Percentiles rank a stretch among this genome's conserved stretches.
These are phyloP conservation scores for Drosophila mimetica DNA, from an alignment of 2,888 invertebrate genomes.

Conservation along the genomic window DNA sequence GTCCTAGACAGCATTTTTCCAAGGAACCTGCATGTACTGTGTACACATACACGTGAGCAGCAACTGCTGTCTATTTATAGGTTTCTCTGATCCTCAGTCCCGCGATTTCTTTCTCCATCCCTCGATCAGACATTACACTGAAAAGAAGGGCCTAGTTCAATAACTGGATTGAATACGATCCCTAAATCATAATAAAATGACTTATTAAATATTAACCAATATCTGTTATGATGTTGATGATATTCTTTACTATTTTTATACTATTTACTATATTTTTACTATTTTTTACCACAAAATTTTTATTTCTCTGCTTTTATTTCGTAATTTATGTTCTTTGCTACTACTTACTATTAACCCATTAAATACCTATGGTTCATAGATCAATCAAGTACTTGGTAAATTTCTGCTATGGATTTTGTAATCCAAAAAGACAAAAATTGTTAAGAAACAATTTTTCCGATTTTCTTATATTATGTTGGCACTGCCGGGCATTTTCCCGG, in stretches of 20 bases:
- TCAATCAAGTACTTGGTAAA: neutral
- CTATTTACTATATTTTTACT: no score
- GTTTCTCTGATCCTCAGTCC: slow-evolving; percentile 13
- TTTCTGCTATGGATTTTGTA: neutral
- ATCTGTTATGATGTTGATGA: no score
- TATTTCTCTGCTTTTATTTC: neutral
- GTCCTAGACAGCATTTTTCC: slow-evolving; percentile 69
- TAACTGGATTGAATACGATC: neutral
- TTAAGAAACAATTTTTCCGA: neutral
- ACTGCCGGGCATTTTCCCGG: slow-evolving; percentile 34
- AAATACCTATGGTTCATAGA: neutral
- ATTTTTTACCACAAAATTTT: neutral
- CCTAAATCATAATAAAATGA: neutral
- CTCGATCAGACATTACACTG: slow-evolving; percentile 1
- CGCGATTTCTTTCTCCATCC: slow-evolving; percentile 8
- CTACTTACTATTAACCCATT: neutral
- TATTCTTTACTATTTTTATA: neutral
- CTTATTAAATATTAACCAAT: no score
- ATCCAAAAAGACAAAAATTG: neutral
- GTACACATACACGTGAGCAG: slow-evolving; percentile 37
- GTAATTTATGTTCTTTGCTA: neutral
- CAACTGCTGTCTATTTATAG: slow-evolving; percentile 46
- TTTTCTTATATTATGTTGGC: slow-evolving; percentile 3
- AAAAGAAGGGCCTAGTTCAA: slow-evolving; percentile 42
- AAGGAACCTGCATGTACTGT: slow-evolving; percentile 68